phyloP scores from a whole-genome alignment of 2,113 vertebrate species.

The Syrrhaptes paradoxus region DNA sequence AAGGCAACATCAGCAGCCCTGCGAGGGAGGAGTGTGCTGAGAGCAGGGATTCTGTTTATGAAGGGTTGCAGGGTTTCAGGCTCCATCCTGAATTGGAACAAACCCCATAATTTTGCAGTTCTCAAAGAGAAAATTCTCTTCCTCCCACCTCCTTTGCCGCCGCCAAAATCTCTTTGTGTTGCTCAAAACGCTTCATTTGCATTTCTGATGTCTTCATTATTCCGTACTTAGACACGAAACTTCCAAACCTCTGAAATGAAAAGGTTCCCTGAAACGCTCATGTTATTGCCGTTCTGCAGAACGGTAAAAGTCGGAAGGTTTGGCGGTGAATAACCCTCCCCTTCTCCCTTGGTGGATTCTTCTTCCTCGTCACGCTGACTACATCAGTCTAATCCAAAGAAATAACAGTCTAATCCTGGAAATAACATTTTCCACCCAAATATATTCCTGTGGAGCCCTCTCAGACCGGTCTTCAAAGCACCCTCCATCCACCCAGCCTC shows the following conservation, averaged over 20 bases:
- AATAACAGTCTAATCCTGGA: neutral
- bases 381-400: neutral
- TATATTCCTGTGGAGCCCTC: rapidly evolving
- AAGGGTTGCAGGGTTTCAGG: constrained; percentile 45
- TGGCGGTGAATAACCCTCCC: neutral
- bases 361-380: neutral
- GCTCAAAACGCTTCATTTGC: constrained; percentile 40
- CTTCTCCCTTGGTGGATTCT: rapidly evolving
- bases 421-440: too few relatives aligned
- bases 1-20: neutral
- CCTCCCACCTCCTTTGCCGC: constrained; percentile 10
- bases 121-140: neutral
- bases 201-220: constrained; percentile 30
- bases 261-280: neutral
- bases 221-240: neutral
- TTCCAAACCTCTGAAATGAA: neutral
- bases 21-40: neutral
- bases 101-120: neutral
- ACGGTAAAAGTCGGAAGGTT: neutral
- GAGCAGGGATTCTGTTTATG: constrained; percentile 15
- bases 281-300: neutral
- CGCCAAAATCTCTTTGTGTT: constrained; percentile 15
- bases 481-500: rapidly evolving
- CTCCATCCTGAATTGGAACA: constrained; percentile 30
- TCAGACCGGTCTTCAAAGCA: rapidly evolving